Percentiles rank a stretch among this genome's conserved stretches.
Conservation (phyloP, 2,113 vertebrate species). For the Vimba vimba region DNA sequence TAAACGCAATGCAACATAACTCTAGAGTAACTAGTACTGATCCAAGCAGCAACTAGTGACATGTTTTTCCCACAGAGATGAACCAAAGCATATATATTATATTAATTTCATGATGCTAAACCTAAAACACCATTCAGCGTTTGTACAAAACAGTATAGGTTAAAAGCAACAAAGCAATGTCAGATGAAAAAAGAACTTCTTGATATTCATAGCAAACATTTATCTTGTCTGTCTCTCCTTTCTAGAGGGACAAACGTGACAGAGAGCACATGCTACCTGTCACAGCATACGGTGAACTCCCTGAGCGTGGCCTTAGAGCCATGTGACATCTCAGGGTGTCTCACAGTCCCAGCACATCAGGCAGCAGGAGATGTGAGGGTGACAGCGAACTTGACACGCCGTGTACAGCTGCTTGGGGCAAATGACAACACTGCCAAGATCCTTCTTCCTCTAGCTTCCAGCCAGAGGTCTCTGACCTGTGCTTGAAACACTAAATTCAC, state of each 20-base stretch:
- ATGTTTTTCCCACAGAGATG: neutral
- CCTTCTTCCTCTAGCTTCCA: slow-evolving; percentile 60
- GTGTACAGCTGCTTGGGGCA: slow-evolving; percentile 53
- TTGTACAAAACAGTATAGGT: neutral
- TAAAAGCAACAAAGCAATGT: slow-evolving; percentile 21
- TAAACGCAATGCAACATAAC: neutral
- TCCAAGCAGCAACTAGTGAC: neutral
- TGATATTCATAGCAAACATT: slow-evolving; percentile 39
- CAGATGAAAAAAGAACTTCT: slow-evolving; percentile 7
- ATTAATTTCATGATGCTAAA: neutral
- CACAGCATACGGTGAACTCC: slow-evolving; percentile 58
- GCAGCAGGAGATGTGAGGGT: slow-evolving; percentile 63
- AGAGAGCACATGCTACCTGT: slow-evolving; percentile 69
- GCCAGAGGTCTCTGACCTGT: slow-evolving; percentile 66
- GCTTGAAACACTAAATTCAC: slow-evolving; percentile 40
- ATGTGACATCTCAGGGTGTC: slow-evolving; percentile 76
- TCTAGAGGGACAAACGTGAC: slow-evolving; percentile 61
- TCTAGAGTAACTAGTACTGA: no score
- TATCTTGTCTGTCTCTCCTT: slow-evolving; percentile 53
- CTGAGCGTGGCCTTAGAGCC: slow-evolving; percentile 64
- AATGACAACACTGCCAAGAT: slow-evolving; percentile 52
- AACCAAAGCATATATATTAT: neutral
- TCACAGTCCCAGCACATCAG: slow-evolving; percentile 69
- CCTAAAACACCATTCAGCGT: neutral
- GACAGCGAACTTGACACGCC: slow-evolving; percentile 64